Evolutionary conservation across 2,797 vertebrate species (phyloP).

Genomic region (Vespertilio murinus): DNA sequence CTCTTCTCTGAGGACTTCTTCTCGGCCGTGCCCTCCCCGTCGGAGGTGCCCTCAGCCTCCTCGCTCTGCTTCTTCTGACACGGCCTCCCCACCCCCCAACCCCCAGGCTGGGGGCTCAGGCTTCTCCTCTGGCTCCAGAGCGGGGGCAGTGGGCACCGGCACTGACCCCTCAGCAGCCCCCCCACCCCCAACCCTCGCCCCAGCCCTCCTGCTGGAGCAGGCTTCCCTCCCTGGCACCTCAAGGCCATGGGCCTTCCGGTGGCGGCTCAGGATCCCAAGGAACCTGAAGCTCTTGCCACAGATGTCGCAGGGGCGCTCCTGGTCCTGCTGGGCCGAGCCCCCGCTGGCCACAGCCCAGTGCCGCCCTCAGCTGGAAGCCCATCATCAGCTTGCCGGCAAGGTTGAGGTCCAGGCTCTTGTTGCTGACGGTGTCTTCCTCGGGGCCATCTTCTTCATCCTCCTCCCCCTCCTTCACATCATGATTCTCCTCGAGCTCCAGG

Average conservation of each 20-base stretch:
- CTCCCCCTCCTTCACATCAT: conserved; percentile 71
- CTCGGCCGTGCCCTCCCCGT: conserved; percentile 86
- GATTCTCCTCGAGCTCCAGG: conserved; percentile 61
- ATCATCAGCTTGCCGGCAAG: conserved; percentile 95
- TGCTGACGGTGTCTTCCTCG: conserved; percentile 92
- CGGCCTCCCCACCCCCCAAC: too few species aligned
- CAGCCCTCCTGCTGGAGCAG: conserved; percentile 71
- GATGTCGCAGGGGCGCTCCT: conserved; percentile 89
- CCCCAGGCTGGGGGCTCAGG: conserved; percentile 68
- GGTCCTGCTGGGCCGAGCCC: conserved; percentile 72
- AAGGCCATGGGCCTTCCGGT: conserved; percentile 90
- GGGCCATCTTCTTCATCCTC: conserved; percentile 83
- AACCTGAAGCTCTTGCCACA: conserved; percentile 97
- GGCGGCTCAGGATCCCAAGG: conserved; percentile 92
- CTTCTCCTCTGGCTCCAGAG: conserved; percentile 64
- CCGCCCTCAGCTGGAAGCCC: conserved; percentile 92
- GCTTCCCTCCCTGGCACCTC: conserved; percentile 82
- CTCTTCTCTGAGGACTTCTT: conserved; percentile 88
- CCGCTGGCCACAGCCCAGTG: conserved; percentile 58
- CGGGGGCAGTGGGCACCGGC: background rate
- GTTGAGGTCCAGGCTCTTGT: conserved; percentile 96
- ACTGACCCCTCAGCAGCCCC: background rate
- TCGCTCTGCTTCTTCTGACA: conserved; percentile 78
- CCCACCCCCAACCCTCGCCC: conserved; percentile 62
- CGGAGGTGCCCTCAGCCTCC: conserved; percentile 84